Percentiles rank a stretch among this genome's conserved stretches.
Evolutionary conservation across 2,888 invertebrate species (phyloP).

Genomic region (Patella depressa): DNA sequence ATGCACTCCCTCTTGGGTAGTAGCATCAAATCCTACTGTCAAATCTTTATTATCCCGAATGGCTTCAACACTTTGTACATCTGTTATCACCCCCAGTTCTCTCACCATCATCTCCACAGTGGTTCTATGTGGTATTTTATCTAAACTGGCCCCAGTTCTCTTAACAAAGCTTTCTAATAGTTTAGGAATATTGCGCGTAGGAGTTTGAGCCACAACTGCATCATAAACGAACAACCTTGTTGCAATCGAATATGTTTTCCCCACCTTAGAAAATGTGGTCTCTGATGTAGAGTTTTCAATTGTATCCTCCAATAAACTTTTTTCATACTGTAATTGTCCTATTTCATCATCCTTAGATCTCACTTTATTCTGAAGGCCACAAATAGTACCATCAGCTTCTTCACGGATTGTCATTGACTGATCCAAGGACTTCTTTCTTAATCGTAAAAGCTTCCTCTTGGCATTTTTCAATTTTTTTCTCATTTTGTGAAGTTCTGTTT

Average conservation of each 20-base stretch:
- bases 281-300: background rate
- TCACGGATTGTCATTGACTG: background rate
- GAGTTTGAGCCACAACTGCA: background rate
- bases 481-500: background rate
- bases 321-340: background rate
- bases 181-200: background rate
- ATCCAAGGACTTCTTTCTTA: slow-evolving; percentile 3
- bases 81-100: background rate
- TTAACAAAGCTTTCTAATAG: background rate
- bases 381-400: background rate
- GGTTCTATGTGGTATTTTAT: background rate
- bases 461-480: background rate
- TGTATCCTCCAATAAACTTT: background rate
- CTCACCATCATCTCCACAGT: slow-evolving; percentile 3
- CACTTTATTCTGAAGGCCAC: background rate
- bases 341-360: background rate
- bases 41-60: slow-evolving; percentile 14
- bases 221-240: slow-evolving; percentile 11
- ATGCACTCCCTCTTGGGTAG: slow-evolving; percentile 36
- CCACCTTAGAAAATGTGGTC: slow-evolving; percentile 2
- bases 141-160: background rate
- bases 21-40: slow-evolving; percentile 37
- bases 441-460: background rate
- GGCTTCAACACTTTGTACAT: background rate
- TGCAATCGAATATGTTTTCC: slow-evolving; percentile 14